Percentiles rank a stretch among this genome's conserved stretches.
These are phyloP conservation scores for Nesogale talazaci DNA, from an alignment of 2,113 vertebrate genomes.

Conservation along the genomic window DNA sequence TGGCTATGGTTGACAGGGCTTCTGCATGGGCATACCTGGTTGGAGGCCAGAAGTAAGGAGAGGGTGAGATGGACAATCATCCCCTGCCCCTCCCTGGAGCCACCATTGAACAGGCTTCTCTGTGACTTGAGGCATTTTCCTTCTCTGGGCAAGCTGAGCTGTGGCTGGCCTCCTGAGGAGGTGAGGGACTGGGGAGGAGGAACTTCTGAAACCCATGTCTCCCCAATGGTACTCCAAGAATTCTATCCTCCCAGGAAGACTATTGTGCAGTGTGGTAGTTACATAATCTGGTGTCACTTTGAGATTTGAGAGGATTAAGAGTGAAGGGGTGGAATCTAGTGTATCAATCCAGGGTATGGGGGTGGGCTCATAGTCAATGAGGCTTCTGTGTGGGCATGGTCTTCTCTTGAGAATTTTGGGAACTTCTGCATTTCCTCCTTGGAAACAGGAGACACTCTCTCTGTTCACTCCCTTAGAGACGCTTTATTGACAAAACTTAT, in stretches of 20 bases:
- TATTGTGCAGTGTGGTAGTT: too few species aligned
- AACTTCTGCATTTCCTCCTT: too few species aligned
- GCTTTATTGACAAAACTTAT: too few species aligned
- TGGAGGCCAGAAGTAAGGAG: neutral
- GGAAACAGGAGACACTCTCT: too few species aligned
- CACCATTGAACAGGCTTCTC: neutral
- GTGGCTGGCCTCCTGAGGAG: neutral
- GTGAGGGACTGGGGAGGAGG: neutral
- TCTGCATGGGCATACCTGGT: neutral
- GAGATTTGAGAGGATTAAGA: too few species aligned
- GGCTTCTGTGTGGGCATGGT: too few species aligned
- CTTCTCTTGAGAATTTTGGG: too few species aligned
- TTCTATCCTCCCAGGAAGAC: neutral
- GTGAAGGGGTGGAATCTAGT: too few species aligned
- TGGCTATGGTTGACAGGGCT: fast-evolving
- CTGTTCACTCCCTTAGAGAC: too few species aligned
- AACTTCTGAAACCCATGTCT: neutral
- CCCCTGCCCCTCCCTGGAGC: neutral
- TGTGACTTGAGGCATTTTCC: fast-evolving
- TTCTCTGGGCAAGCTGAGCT: neutral
- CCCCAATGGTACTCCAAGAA: neutral
- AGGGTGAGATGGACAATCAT: neutral
- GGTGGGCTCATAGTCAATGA: too few species aligned
- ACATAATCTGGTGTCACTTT: too few species aligned
- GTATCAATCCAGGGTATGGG: too few species aligned